These are phyloP conservation scores for Coluber constrictor DNA, from an alignment of 2,797 vertebrate species.

Conservation along the genomic window DNA sequence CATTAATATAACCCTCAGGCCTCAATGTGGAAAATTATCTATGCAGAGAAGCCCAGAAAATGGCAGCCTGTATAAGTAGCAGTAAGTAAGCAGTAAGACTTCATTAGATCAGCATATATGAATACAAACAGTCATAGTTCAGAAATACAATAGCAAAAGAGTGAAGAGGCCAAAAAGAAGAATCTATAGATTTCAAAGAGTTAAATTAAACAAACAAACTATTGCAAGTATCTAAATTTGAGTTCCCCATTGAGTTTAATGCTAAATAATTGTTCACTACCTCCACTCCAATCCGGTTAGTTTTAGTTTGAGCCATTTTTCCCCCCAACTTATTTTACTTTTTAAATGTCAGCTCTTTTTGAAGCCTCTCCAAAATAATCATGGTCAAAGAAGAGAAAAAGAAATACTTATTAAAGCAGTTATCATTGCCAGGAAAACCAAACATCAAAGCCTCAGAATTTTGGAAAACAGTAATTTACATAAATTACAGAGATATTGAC, in stretches of 20 bases:
- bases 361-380: constrained; percentile 32
- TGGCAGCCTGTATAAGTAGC: not conserved
- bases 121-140: not conserved
- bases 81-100: not conserved
- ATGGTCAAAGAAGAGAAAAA: constrained; percentile 23
- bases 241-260: not conserved
- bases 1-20: not conserved
- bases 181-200: not conserved
- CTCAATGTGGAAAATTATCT: not conserved
- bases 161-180: not conserved
- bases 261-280: not conserved
- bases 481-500: constrained; percentile 43
- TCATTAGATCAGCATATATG: not conserved
- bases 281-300: not conserved
- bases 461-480: constrained; percentile 50
- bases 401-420: constrained; percentile 42
- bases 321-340: not conserved
- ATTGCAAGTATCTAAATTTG: not conserved
- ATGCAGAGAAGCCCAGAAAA: not conserved
- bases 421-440: constrained; percentile 27
- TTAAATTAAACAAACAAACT: not conserved
- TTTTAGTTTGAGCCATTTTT: not conserved
- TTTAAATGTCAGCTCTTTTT: constrained; percentile 26
- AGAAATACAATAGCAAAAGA: not conserved
- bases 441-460: constrained; percentile 48